These are phyloP conservation scores for Leucopsar rothschildi DNA, from an alignment of 2,113 vertebrate genomes.

Conservation along the genomic window DNA sequence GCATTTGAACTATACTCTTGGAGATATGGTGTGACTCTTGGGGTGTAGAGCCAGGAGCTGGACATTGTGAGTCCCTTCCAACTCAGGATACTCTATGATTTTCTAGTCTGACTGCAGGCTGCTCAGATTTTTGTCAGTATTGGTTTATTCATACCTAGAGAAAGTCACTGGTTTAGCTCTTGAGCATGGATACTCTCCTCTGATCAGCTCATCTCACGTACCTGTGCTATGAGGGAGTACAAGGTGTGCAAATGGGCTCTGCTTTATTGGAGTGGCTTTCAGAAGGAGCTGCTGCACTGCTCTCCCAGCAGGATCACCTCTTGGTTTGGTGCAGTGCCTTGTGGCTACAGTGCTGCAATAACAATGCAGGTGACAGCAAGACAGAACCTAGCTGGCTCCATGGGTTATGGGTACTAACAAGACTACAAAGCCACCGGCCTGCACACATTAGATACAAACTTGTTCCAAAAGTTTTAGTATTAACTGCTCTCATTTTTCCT, in stretches of 20 bases:
- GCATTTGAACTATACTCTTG: not conserved
- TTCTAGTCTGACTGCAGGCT: not conserved
- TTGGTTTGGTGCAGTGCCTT: not conserved
- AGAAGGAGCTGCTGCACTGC: not conserved
- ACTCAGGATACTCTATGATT: not conserved
- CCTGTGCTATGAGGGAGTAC: not conserved
- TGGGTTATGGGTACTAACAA: not conserved
- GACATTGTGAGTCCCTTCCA: accelerated
- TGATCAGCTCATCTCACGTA: not conserved
- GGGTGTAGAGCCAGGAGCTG: not conserved
- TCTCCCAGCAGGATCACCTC: not conserved
- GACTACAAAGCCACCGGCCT: not conserved
- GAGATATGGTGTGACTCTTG: not conserved
- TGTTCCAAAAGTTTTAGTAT: not conserved
- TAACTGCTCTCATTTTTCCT: not conserved
- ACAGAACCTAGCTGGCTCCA: not conserved
- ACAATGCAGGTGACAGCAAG: not conserved
- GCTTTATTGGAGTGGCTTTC: not conserved
- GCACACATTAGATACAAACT: not conserved
- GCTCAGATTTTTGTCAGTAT: not conserved
- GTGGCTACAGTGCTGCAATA: not conserved
- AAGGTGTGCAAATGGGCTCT: not conserved
- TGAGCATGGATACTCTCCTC: not conserved
- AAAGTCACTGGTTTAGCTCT: not conserved
- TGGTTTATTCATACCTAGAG: not conserved